phyloP scores from a whole-genome alignment of 2,797 vertebrate genomes.

The Stomatorhinus walkeri region DNA sequence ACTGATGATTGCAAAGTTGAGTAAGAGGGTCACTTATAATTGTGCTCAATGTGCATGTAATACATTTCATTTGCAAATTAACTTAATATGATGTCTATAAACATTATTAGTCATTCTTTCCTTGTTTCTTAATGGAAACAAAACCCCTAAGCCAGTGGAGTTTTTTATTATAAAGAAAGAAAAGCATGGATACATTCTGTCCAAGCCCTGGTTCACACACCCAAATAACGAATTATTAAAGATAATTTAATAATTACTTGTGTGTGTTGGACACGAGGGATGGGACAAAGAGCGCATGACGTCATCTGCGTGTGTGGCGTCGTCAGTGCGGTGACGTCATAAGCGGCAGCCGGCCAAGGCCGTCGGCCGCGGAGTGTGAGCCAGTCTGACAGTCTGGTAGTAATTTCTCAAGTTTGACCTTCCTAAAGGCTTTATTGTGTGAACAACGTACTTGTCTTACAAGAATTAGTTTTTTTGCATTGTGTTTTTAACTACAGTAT shows the following conservation, averaged over 20 bases:
- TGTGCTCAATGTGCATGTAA: neutral
- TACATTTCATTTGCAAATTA: neutral
- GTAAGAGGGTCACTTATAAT: neutral
- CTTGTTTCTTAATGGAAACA: neutral
- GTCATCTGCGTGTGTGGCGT: neutral
- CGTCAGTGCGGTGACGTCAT: neutral
- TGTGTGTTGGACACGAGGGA: neutral
- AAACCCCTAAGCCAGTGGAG: neutral
- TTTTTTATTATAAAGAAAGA: neutral
- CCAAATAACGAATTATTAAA: neutral
- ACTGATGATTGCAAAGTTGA: neutral
- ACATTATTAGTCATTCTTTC: neutral
- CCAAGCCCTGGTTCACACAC: neutral
- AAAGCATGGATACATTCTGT: neutral
- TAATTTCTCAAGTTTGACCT: neutral
- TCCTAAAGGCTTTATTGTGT: neutral
- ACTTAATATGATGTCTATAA: neutral
- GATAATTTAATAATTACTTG: neutral
- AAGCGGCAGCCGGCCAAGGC: neutral
- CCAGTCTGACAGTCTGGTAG: neutral
- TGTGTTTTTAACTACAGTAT: neutral
- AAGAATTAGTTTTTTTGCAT: neutral
- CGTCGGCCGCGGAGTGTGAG: neutral
- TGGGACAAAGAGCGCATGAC: neutral
- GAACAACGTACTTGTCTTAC: neutral